A percentile compares a stretch with the other conserved stretches of the same genome.
Evolutionary conservation across 2,888 invertebrate genomes (phyloP).

Genomic region (Auanema sp.): DNA sequence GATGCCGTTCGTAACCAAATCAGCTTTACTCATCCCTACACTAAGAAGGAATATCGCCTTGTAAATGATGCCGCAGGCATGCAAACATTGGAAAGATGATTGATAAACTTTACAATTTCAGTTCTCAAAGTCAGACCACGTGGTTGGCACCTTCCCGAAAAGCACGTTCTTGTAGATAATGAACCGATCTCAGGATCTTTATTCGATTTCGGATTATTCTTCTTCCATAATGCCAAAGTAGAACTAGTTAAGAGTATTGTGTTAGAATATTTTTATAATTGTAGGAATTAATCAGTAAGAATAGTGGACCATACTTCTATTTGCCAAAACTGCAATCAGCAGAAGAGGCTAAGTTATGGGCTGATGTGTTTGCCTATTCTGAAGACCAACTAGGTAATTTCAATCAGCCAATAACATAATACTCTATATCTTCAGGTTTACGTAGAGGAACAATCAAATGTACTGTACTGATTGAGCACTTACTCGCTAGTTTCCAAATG

Average conservation of each 20-base stretch:
- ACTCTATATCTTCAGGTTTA: conserved; percentile 67
- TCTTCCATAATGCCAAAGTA: conserved; percentile 72
- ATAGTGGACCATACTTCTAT: conserved; percentile 75
- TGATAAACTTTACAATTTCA: conserved; percentile 15
- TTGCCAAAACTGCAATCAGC: conserved; percentile 75
- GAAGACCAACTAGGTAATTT: conserved; percentile 64
- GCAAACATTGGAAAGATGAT: neutral
- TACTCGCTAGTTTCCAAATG: conserved; percentile 74
- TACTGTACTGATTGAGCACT: conserved; percentile 76
- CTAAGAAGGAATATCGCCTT: conserved; percentile 60
- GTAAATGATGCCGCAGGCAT: conserved; percentile 68
- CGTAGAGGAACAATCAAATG: conserved; percentile 74
- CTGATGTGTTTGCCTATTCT: conserved; percentile 74
- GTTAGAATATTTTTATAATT: conserved; percentile 10
- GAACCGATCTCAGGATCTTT: conserved; percentile 71
- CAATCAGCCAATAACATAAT: neutral
- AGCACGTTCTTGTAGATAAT: conserved; percentile 64
- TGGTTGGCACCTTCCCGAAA: conserved; percentile 77
- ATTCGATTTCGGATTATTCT: conserved; percentile 75
- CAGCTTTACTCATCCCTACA: conserved; percentile 60
- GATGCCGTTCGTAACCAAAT: conserved; percentile 69
- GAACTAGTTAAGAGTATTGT: no score
- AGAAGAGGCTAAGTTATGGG: conserved; percentile 74
- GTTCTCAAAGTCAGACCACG: conserved; percentile 74
- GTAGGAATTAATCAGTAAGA: conserved; percentile 68